Base-by-base conservation (phyloP, 2,888 invertebrate genomes). In the Axea sp. region DNA sequence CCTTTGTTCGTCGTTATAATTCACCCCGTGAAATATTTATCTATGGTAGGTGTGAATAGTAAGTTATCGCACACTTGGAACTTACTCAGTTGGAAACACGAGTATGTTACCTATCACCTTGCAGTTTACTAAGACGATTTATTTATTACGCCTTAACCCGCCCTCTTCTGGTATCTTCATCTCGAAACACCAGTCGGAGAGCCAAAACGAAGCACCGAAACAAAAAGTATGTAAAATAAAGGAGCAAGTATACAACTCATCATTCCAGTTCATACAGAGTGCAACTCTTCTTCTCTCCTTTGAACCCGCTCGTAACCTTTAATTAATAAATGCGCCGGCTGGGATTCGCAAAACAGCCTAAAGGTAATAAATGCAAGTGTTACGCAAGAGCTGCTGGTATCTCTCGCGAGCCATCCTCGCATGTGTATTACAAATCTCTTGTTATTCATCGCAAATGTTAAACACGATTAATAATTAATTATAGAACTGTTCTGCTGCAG, bases 101-200 rank as follows among this genome's bases (percentile, higher is more conserved):
- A 78, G 76, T 80, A 77, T 76, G 55, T 80, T 80, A 81, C 77
- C 82, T 82, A 83, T 81, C 83, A 82, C 82, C 79, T 65, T 77
- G 77, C 76, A 76, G 75, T 81, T 83, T 77, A 78, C 83, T 84
- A 82, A 80, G 65, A 80, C 80, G 83, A 84, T 85, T 83, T 85
- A 85, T 85, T 74, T 76, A 81, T 79, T 77, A 73, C 75, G 72
- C 62, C 64, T 73, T 75, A 82, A 78, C 81, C 81, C 84, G 83
- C 84, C 85, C 79, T 75, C 73, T 78, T 64, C 77, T 80, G 78
- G 84, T 85, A 85, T 85, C 85, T 85, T 85, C 83, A 85, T 85
- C 85, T 85, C 78, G 77, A 51, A 74, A 75, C 79, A 78, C 76
- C 78, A 30, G 35, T 51, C 51, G 39, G 45, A 62, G n/a, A n/a